Conservation (phyloP, 2,797 vertebrate species). For the Cyclopterus lumpus region DNA sequence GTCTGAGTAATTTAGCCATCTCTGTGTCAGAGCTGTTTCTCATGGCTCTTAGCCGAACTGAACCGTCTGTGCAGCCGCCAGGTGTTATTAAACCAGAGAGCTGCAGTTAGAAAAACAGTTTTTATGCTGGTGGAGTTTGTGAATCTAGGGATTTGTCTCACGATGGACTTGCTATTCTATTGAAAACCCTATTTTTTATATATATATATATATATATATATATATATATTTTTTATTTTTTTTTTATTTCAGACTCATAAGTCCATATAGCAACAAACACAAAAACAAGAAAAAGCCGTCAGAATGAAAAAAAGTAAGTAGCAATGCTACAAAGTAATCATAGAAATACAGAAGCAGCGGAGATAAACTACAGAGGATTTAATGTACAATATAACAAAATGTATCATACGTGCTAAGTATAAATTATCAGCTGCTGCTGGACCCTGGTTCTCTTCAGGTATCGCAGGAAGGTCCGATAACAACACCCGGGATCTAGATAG, state of each 20-base stretch:
- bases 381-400: not conserved
- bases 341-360: not conserved
- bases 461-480: not conserved
- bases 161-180: not conserved
- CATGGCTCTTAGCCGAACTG: constrained; percentile 11
- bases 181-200: not conserved
- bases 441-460: not conserved
- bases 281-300: not conserved
- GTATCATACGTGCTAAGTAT: no score
- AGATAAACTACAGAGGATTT: not conserved
- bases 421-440: not conserved
- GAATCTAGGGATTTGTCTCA: not conserved
- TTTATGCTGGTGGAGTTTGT: not conserved
- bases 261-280: no score
- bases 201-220: no score
- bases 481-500: not conserved
- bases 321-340: not conserved
- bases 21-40: constrained; percentile 28
- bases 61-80: constrained; percentile 35
- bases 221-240: no score
- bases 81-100: constrained; percentile 12
- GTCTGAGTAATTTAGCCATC: constrained; percentile 29
- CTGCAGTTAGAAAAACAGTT: not conserved
- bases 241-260: no score
- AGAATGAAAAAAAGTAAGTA: not conserved